Conservation (phyloP, 2,888 invertebrate genomes). For the Trachelus stipa region DNA sequence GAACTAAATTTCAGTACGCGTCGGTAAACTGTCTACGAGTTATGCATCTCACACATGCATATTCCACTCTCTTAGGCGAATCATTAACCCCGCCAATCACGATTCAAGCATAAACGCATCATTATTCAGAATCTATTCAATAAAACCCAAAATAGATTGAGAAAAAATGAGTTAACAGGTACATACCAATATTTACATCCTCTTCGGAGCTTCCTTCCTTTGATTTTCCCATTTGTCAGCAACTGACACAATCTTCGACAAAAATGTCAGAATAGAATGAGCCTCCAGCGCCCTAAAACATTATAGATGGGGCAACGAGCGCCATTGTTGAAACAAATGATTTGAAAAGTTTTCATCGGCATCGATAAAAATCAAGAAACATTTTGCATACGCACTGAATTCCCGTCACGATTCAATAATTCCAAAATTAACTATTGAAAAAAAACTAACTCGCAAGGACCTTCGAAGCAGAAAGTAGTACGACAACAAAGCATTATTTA, state of each 20-base stretch:
- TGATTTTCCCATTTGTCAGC: conserved; percentile 46
- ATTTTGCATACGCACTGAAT: neutral
- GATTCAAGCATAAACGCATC: neutral
- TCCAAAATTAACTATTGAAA: neutral
- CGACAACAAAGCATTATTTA: neutral
- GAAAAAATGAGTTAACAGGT: neutral
- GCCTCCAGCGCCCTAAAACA: neutral
- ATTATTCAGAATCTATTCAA: neutral
- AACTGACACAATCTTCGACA: neutral
- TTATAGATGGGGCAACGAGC: conserved; percentile 6
- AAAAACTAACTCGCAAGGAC: neutral
- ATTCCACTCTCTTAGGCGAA: neutral
- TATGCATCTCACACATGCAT: neutral
- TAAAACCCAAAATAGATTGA: neutral
- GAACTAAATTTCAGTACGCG: neutral
- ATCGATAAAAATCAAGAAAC: neutral
- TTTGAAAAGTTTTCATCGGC: neutral
- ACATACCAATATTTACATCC: conserved; percentile 43
- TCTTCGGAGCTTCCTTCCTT: conserved; percentile 54
- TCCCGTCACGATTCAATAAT: neutral
- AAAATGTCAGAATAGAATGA: conserved; percentile 1
- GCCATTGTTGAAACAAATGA: neutral
- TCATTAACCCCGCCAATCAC: neutral
- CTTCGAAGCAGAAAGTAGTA: neutral
- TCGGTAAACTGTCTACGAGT: neutral